phyloP scores from a whole-genome alignment of 2,113 vertebrate genomes.

The Poecilia latipinna region DNA sequence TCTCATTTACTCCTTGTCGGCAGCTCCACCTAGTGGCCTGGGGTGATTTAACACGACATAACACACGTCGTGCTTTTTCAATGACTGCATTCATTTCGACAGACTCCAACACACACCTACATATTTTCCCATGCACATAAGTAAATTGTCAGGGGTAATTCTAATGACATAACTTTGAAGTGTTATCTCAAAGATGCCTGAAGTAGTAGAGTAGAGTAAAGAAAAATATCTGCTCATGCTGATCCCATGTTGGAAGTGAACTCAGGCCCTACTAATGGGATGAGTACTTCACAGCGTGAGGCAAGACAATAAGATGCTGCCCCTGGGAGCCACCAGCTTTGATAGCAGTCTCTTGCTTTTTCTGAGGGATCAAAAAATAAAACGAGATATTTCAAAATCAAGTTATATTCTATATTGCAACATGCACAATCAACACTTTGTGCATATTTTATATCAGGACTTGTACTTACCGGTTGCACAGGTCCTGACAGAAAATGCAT shows the following conservation, averaged over 20 bases:
- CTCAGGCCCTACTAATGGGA: conserved; percentile 63
- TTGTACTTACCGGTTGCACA: not conserved
- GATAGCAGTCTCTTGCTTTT: conserved; percentile 23
- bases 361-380: conserved; percentile 8
- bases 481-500: not conserved
- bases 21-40: no score
- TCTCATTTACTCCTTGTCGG: no score
- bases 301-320: conserved; percentile 43
- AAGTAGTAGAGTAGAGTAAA: conserved; percentile 53
- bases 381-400: conserved; percentile 11
- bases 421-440: not conserved
- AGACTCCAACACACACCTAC: conserved; percentile 32
- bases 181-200: conserved; percentile 59
- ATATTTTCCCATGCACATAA: conserved; percentile 35
- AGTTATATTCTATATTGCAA: not conserved
- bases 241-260: conserved; percentile 63
- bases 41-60: no score
- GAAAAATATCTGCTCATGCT: conserved; percentile 47
- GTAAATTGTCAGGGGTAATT: conserved; percentile 67
- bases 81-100: conserved; percentile 49
- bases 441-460: no score
- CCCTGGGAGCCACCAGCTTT: conserved; percentile 35
- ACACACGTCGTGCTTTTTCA: conserved; percentile 5
- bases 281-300: conserved; percentile 53
- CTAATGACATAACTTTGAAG: conserved; percentile 60